Evolutionary conservation across 2,888 invertebrate species (phyloP), one percentile per base, ranked within the genome.

Genomic region (Drosophila incognita): DNA sequence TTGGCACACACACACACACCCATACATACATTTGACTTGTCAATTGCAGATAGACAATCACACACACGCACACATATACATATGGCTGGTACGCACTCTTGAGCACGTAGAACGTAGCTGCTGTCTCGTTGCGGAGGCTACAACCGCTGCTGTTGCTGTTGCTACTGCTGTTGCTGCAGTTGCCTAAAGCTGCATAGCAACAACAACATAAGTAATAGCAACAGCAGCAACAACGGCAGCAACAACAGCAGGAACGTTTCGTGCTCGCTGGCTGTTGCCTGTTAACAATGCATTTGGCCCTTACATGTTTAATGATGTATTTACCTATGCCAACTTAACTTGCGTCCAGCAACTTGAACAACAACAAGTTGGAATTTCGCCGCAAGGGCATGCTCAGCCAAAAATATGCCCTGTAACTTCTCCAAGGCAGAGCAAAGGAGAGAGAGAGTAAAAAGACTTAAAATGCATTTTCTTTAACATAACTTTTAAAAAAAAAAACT

Each of bases 231-330:
- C 65, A 65, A 15, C 54, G 58, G 15, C 51, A 61, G 36, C 57
- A 70, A 58, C 65, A 65, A 15, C 54, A 62, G 13, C 51, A 61
- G 36, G 51, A 74, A 82, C 61, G 57, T 66, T 84, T 69, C 62
- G 64, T 75, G 82, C 75, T 57, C 31, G 21, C 42, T 82, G 72
- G 80, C 86, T 76, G 81, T 83, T 80, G 85, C 51, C 81, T 88
- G 88, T 89, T 85, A 88, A 85, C 77, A 80, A 78, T 81, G 81
- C 77, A 84, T 82, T 85, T 82, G 85, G 70, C 38, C 86, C 90
- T 85, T 85, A 85, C 85, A 85, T 82, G 90, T 89, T 85, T 85
- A 85, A 85, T 85, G 90, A 85, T 85, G 85, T 85, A 85, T 85
- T 85, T 85, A 85, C 84, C 90, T 84, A 74, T 76, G 85, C 88